Evolutionary conservation across 2,797 vertebrate genomes (phyloP), one percentile per base, ranked within the genome.

Genomic region (Sebastes diploproa): DNA sequence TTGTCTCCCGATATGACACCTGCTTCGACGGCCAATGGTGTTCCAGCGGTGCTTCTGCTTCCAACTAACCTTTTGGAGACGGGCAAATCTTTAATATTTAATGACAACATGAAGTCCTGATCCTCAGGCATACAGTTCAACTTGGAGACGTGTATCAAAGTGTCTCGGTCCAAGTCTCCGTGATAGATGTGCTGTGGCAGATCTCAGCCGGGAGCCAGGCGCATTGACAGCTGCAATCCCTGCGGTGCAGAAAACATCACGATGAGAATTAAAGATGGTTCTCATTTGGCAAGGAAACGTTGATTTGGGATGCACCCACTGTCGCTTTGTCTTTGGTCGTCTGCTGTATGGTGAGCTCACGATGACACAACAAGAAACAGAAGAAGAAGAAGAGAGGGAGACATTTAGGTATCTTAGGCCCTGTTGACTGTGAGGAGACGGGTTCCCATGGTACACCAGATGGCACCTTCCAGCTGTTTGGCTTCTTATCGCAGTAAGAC

Each of bases 381-480:
- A 46, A 46, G 38, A 46, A 68, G n/a, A 25, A 1, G 1, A 32
- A 50, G 50, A 63, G 6, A 2, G 2, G 25, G 30, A 60, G 64
- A 64, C 36, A 38, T 58, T 54, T 32, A 6, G 38, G 38, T 63
- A 23, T 77, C 55, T 52, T 11, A 54, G 71, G 59, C 58, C 2
- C 14, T 7, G 38, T 1, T 42, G 69, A 73, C 36, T 18, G 30
- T 46, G 4, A 20, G 27, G 58, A 34, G 54, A 8, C 58, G 2
- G 8, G 30, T n/a, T 76, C 55, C 71, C 54, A n/a, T 36, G 46
- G 38, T 20, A 27, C 73, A 61, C 27, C 84, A 86, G 69, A 76
- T 65, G 81, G 30, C 25, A n/a, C n/a, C 23, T 54, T 59, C 46
- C 77, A 78, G 79, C 59, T 84, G 73, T 80, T 62, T 59, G 61